phyloP scores from a whole-genome alignment of 2,888 invertebrate species.

The Urechis unicinctus region DNA sequence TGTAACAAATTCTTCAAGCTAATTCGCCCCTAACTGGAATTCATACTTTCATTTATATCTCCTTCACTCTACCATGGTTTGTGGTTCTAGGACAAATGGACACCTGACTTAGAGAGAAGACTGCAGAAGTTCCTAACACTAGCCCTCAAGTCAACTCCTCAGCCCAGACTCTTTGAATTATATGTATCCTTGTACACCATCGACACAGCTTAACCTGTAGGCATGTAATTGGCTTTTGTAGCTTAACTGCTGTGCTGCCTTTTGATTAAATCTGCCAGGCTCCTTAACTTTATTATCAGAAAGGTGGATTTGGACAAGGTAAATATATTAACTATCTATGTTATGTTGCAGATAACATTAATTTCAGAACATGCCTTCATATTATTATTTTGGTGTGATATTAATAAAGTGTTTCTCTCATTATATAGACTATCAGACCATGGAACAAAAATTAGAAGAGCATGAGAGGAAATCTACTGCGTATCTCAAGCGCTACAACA shows the following conservation, averaged over 20 bases:
- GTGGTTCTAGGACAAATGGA: constrained; percentile 45
- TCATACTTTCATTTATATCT: too few relatives aligned
- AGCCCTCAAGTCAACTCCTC: constrained; percentile 37
- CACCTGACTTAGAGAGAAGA: constrained; percentile 39
- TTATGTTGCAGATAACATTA: neutral
- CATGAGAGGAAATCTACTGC: constrained; percentile 38
- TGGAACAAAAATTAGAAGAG: constrained; percentile 38
- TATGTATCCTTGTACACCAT: constrained; percentile 44
- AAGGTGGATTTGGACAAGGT: constrained; percentile 4
- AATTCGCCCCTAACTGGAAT: too few relatives aligned
- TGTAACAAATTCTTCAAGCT: too few relatives aligned
- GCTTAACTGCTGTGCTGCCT: neutral
- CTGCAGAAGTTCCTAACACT: constrained; percentile 45
- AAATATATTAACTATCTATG: neutral
- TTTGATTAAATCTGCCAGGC: neutral
- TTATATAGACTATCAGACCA: neutral
- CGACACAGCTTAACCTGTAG: neutral
- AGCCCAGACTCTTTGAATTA: constrained; percentile 46
- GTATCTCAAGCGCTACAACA: constrained; percentile 42
- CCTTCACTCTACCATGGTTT: too few relatives aligned
- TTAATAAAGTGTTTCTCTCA: neutral
- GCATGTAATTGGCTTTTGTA: neutral
- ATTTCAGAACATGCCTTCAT: too few relatives aligned
- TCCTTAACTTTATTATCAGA: constrained; percentile 2
- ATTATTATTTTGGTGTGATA: too few relatives aligned